phyloP scores from a whole-genome alignment of 2,797 vertebrate genomes.

The Danio kyathit region DNA sequence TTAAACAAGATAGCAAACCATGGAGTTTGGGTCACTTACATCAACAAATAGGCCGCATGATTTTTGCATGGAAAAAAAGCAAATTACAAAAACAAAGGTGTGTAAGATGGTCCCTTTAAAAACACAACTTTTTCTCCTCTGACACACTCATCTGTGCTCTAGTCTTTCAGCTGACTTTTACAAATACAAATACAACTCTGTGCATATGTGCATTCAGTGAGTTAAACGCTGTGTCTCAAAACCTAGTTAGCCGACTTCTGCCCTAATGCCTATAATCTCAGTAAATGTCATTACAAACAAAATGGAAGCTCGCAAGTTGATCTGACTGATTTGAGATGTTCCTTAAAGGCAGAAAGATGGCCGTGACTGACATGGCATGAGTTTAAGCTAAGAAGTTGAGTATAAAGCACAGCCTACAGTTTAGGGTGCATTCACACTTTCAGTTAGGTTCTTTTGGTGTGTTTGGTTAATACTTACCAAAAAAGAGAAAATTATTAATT shows the following conservation, averaged over 20 bases:
- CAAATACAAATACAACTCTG: slow-evolving; percentile 14
- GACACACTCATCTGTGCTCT: slow-evolving; percentile 28
- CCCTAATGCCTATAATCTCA: neutral
- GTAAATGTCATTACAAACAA: slow-evolving; percentile 1
- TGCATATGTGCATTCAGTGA: slow-evolving; percentile 19
- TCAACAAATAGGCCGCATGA: slow-evolving; percentile 91
- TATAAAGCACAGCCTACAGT: neutral
- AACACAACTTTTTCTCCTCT: slow-evolving; percentile 76
- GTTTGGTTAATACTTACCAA: too few relatives aligned
- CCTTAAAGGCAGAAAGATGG: slow-evolving; percentile 3
- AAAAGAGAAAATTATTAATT: too few relatives aligned
- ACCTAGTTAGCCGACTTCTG: slow-evolving; percentile 23
- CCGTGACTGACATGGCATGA: neutral
- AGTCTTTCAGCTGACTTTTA: slow-evolving; percentile 1
- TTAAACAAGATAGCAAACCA: slow-evolving; percentile 86
- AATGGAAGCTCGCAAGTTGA: neutral
- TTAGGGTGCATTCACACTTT: neutral
- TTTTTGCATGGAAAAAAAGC: slow-evolving; percentile 86
- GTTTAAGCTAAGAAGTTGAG: neutral
- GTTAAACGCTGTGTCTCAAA: slow-evolving; percentile 40
- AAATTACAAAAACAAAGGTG: slow-evolving; percentile 88
- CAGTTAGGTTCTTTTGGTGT: too few relatives aligned
- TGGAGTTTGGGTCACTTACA: slow-evolving; percentile 91
- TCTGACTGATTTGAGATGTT: slow-evolving; percentile 16
- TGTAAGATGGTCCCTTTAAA: slow-evolving; percentile 78